Conservation (phyloP, 1,140 invertebrate genomes). For the Nasonia giraulti region DNA sequence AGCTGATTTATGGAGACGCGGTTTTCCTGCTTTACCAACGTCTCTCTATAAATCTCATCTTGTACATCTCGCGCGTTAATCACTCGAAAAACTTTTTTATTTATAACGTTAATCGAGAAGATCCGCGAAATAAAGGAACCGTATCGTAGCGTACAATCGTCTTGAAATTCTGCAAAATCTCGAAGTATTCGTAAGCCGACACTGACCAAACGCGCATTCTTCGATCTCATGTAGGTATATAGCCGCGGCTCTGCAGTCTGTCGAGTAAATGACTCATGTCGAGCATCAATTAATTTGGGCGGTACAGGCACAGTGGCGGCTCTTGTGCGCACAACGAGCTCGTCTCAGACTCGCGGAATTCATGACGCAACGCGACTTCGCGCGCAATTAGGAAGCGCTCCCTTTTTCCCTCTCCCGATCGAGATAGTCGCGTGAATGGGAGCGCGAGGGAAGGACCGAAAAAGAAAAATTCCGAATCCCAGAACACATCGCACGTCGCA, state of each 20-base stretch:
- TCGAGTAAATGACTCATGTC: conserved; percentile 5
- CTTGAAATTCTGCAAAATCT: not conserved
- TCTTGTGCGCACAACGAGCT: conserved; percentile 11
- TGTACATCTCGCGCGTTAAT: too few relatives aligned
- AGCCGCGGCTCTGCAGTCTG: not conserved
- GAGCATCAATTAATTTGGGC: conserved; percentile 31
- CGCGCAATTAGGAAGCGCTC: conserved; percentile 4
- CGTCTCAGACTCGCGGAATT: conserved; percentile 13
- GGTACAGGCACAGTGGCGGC: not conserved
- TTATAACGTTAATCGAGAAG: too few relatives aligned
- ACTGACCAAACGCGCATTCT: not conserved
- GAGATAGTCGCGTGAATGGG: not conserved
- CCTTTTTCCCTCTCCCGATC: not conserved
- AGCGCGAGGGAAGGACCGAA: not conserved
- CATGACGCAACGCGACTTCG: not conserved
- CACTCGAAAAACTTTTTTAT: too few relatives aligned
- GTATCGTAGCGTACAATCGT: not conserved
- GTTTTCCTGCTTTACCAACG: not conserved
- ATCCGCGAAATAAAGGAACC: too few relatives aligned
- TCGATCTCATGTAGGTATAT: not conserved
- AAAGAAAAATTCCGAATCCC: not conserved
- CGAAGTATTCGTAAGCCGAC: not conserved
- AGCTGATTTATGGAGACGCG: not conserved
- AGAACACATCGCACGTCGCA: not conserved
- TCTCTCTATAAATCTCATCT: not conserved